Evolutionary conservation across 2,113 vertebrate species (phyloP), one percentile per base, ranked within the genome.

Genomic region (Apodemus sylvaticus): DNA sequence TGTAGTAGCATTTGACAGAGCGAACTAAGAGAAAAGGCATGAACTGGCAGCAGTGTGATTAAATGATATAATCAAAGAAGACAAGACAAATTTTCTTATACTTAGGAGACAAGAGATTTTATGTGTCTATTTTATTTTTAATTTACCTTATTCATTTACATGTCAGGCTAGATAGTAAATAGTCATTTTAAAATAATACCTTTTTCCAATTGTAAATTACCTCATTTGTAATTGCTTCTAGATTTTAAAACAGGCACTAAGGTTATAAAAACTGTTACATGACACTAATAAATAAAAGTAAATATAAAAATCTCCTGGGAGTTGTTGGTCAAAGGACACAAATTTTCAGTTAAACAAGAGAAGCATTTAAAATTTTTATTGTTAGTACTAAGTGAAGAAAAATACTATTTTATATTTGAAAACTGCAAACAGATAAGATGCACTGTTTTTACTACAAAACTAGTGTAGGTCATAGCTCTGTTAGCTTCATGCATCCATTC

Each of bases 101-200:
- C 24, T 70, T 79, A 68, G 90, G 66, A 74, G 73, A 62, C 45
- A 79, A 68, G 89, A 55, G 39, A 92, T 83, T 92, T 51, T 87
- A 24, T 45, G 5, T 42, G 24, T 74, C 39, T 70, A 48, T 74
- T 39, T 88, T 90, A 31, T 64, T 85, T 85, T 83, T 94, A 62
- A 89, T 93, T 91, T 87, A 68, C 36, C 60, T 88, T 91, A 86
- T 74, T 70, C 77, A 93, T 78, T 94, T 95, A 87, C 29, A 81
- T 81, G 79, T 89, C 68, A 89, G 68, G 76, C 78, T n/a, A 83
- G 48, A 83, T 71, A 83, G 26, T 76, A 91, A 88, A 91, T 87
- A 86, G 74, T 22, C 51, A 97, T 70, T 22, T 95, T 64, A 51
- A 26, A 92, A 39, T 83, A 92, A 90, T 62, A 55, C 31, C 66